These are phyloP conservation scores for Heloderma charlesbogerti DNA, from an alignment of 2,113 vertebrate species.

Conservation along the genomic window DNA sequence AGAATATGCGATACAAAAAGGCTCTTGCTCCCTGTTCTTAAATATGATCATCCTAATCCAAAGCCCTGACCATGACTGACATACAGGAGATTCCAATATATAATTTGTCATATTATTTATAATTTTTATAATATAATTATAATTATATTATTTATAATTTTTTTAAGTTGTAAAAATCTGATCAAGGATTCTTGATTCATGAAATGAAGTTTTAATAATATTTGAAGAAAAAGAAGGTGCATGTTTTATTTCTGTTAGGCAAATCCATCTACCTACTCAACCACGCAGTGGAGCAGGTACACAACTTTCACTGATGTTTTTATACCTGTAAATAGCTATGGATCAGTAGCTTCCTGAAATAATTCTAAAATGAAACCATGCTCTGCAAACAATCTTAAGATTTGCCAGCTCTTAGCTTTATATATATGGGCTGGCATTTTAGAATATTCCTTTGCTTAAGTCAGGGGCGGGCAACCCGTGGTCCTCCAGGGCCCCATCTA, in stretches of 20 bases:
- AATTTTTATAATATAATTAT: no score
- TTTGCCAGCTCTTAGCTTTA: not conserved
- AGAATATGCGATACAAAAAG: not conserved
- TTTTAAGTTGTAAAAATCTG: not conserved
- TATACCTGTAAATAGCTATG: not conserved
- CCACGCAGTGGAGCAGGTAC: not conserved
- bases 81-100: not conserved
- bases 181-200: not conserved
- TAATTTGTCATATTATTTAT: no score
- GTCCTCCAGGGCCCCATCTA: no score
- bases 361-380: not conserved
- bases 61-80: not conserved
- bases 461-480: no score
- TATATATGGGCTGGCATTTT: not conserved
- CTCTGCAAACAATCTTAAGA: slow-evolving; percentile 30
- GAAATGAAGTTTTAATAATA: not conserved
- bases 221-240: not conserved
- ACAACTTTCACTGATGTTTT: not conserved
- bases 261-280: not conserved
- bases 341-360: not conserved
- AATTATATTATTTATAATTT: no score
- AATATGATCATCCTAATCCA: not conserved
- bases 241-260: not conserved
- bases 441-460: not conserved
- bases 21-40: no score